Conservation (phyloP, 2,888 invertebrate genomes). For the Drosophila lutescens region DNA sequence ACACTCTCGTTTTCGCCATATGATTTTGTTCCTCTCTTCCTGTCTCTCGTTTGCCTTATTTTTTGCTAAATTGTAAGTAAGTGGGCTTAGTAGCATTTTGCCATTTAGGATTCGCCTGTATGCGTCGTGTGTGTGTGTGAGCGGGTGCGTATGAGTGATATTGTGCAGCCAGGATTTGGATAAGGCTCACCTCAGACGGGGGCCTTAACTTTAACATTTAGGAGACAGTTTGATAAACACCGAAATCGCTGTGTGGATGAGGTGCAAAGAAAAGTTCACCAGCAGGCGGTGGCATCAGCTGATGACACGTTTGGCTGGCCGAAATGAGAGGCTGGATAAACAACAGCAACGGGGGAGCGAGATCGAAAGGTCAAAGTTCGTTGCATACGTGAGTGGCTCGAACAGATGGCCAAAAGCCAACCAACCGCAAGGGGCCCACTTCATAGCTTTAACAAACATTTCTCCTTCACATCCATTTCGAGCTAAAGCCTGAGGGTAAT, state of each 20-base stretch:
- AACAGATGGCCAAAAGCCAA: background rate
- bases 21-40: slow-evolving; percentile 54
- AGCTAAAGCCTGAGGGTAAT: background rate
- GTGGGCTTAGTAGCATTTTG: slow-evolving; percentile 78
- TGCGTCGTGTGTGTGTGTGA: slow-evolving; percentile 16
- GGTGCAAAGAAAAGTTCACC: background rate
- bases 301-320: slow-evolving; percentile 21
- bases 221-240: slow-evolving; percentile 64
- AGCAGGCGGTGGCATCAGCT: slow-evolving; percentile 7
- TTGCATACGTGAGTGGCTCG: slow-evolving; percentile 5
- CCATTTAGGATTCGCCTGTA: slow-evolving; percentile 56
- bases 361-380: slow-evolving; percentile 61
- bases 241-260: slow-evolving; percentile 30
- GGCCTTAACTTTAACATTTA: slow-evolving; percentile 68
- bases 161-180: slow-evolving; percentile 67
- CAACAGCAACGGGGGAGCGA: background rate
- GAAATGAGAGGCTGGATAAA: slow-evolving; percentile 24
- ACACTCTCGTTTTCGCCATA: slow-evolving; percentile 76
- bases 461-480: background rate
- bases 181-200: slow-evolving; percentile 66
- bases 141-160: slow-evolving; percentile 37
- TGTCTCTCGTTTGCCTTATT: slow-evolving; percentile 40
- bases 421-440: too few species aligned
- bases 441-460: background rate
- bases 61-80: slow-evolving; percentile 76